phyloP scores from a whole-genome alignment of 2,113 vertebrate genomes.

The Pollimyrus isidori region DNA sequence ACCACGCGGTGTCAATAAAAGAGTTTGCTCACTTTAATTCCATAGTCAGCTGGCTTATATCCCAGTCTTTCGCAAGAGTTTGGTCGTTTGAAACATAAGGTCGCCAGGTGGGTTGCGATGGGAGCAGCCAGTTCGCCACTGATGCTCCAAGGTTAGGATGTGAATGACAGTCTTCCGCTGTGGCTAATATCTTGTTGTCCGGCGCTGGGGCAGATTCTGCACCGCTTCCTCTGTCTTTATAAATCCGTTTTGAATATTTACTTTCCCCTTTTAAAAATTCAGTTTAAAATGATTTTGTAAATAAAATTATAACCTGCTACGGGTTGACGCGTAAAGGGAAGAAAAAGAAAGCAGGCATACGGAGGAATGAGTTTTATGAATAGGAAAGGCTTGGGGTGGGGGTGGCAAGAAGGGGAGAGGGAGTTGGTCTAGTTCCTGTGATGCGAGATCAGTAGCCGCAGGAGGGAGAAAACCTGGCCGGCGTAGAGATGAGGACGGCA shows the following conservation, averaged over 20 bases:
- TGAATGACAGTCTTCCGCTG: background rate
- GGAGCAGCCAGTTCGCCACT: background rate
- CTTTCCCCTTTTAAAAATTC: background rate
- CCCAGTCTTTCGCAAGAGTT: background rate
- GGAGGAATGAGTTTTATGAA: background rate
- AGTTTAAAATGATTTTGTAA: background rate
- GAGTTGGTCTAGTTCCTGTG: background rate
- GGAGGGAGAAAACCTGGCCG: background rate
- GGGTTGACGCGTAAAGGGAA: background rate
- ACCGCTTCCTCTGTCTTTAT: constrained; percentile 4
- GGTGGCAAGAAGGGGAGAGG: constrained; percentile 31
- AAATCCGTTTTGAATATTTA: background rate
- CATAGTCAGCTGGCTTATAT: background rate
- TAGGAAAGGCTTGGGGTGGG: constrained; percentile 21
- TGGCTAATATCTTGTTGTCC: background rate
- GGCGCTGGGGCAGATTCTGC: background rate
- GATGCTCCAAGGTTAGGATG: constrained; percentile 4
- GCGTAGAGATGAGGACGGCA: constrained; percentile 5
- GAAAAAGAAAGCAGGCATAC: background rate
- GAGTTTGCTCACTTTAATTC: background rate
- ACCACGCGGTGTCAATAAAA: background rate
- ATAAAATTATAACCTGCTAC: background rate
- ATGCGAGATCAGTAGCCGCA: background rate
- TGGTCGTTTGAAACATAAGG: constrained; percentile 1
- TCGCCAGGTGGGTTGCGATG: constrained; percentile 2